Evolutionary conservation across 2,888 invertebrate genomes (phyloP).

Genomic region (Plemyria rubiginata): DNA sequence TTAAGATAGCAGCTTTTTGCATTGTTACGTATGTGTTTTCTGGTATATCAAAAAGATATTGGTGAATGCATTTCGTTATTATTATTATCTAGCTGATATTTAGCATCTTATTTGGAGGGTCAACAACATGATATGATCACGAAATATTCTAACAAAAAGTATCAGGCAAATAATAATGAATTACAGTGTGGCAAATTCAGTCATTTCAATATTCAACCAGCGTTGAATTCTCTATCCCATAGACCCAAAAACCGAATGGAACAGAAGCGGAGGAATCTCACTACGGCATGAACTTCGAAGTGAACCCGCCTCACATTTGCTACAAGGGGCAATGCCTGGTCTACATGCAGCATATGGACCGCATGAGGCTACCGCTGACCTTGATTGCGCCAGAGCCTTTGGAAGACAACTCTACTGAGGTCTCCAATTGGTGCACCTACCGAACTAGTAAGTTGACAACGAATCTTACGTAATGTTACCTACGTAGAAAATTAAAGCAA

Average conservation of each 20-base stretch:
- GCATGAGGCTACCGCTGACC: constrained; percentile 68
- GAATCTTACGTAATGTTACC: too few relatives aligned
- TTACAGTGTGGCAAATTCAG: too few relatives aligned
- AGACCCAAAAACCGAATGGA: constrained; percentile 36
- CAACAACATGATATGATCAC: too few relatives aligned
- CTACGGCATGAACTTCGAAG: constrained; percentile 53
- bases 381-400: constrained; percentile 63
- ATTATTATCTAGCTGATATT: too few relatives aligned
- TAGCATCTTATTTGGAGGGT: too few relatives aligned
- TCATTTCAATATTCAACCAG: not conserved
- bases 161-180: too few relatives aligned
- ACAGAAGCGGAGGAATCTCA: constrained; percentile 57
- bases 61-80: too few relatives aligned
- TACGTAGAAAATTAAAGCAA: too few relatives aligned
- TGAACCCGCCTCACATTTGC: constrained; percentile 75
- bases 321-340: constrained; percentile 72
- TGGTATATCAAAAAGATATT: too few relatives aligned
- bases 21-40: too few relatives aligned
- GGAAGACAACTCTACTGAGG: constrained; percentile 64
- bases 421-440: constrained; percentile 88
- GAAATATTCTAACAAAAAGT: too few relatives aligned
- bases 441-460: constrained; percentile 59
- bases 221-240: not conserved
- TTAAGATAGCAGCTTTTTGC: too few relatives aligned
- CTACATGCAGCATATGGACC: constrained; percentile 71